Percentiles rank a stretch among this genome's conserved stretches.
These are phyloP conservation scores for Empidonax alnorum DNA, from an alignment of 2,113 vertebrate species.

Conservation along the genomic window DNA sequence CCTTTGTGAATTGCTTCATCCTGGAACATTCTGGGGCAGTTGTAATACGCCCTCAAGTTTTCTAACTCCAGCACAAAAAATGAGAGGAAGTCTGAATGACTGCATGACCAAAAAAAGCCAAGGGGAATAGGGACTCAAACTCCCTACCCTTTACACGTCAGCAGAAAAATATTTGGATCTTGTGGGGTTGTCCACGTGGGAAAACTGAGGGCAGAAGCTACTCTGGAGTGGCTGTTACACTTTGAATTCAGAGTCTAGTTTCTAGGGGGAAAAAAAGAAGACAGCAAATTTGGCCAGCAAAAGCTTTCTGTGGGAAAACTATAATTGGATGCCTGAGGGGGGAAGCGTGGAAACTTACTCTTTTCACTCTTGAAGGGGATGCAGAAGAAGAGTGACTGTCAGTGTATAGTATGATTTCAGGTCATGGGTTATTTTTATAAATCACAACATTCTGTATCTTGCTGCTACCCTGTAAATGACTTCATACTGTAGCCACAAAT, in stretches of 20 bases:
- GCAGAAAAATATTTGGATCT: slow-evolving; percentile 38
- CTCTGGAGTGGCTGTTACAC: background rate
- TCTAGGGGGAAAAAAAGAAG: background rate
- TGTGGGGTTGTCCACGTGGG: background rate
- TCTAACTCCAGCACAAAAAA: slow-evolving; percentile 22
- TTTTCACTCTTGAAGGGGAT: background rate
- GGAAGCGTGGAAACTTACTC: background rate
- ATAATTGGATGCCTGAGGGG: background rate
- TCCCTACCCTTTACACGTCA: background rate
- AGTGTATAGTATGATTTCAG: background rate
- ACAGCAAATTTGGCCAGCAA: background rate
- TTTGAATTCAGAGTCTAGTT: background rate
- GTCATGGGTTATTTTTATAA: background rate
- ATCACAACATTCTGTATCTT: background rate
- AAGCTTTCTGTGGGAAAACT: background rate
- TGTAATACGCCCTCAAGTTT: background rate
- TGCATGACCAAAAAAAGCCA: slow-evolving; percentile 45
- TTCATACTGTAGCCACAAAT: background rate
- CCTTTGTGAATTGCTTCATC: background rate
- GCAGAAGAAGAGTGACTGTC: background rate
- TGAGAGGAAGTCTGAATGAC: background rate
- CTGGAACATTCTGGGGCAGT: background rate
- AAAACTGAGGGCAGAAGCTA: slow-evolving; percentile 4
- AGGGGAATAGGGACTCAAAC: background rate
- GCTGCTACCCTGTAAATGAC: background rate